Percentiles rank a stretch among this genome's conserved stretches.
Evolutionary conservation across 2,113 vertebrate genomes (phyloP).

Genomic region (Oreotragus oreotragus): DNA sequence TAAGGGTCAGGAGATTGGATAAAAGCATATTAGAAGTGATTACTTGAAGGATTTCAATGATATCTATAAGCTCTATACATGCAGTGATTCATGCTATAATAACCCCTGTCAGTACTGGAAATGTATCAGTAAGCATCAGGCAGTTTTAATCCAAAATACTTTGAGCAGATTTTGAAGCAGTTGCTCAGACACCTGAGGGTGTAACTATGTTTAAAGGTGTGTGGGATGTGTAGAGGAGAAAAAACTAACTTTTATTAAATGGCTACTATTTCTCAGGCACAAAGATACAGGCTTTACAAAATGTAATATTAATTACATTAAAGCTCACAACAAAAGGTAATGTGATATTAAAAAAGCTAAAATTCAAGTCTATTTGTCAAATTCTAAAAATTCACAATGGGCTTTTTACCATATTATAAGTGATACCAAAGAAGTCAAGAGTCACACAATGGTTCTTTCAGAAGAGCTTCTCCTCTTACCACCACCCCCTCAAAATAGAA

Average conservation of each 20-base stretch:
- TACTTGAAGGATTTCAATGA: neutral
- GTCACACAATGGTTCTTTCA: neutral
- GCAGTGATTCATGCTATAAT: neutral
- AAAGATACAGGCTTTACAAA: neutral
- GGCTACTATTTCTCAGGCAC: neutral
- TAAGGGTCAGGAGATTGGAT: neutral
- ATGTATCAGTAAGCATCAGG: neutral
- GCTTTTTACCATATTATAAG: neutral
- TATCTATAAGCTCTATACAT: neutral
- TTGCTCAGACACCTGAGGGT: constrained; percentile 31
- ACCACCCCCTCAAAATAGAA: neutral
- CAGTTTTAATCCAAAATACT: constrained; percentile 24
- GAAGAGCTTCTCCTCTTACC: neutral
- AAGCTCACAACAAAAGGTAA: neutral
- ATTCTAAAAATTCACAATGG: neutral
- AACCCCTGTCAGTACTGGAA: neutral
- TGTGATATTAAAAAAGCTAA: neutral
- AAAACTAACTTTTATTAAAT: constrained; percentile 25
- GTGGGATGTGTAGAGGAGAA: neutral
- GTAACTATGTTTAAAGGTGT: constrained; percentile 19
- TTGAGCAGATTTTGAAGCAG: constrained; percentile 34
- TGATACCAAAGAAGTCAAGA: neutral
- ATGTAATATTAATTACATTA: constrained; percentile 11
- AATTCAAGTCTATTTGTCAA: neutral
- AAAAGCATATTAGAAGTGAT: neutral